Evolutionary conservation across 2,888 invertebrate genomes (phyloP), one percentile per base, ranked within the genome.

Genomic region (Zaprionus bogoriensis): DNA sequence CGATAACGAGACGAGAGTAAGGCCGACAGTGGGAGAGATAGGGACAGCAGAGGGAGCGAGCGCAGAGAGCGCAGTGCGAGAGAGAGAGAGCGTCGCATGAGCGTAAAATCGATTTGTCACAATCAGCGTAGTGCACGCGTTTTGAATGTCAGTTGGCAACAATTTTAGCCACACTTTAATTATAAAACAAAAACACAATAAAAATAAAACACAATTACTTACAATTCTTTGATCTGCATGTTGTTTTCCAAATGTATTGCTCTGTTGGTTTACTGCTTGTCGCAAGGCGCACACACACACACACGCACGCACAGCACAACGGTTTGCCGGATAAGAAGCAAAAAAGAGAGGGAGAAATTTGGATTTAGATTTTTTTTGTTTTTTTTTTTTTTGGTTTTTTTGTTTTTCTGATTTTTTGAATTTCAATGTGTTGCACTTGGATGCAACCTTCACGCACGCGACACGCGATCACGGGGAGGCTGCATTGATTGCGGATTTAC

Each of bases 201-300:
- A 52, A 38, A 14, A 3, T 36, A 36, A 3, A 36, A 14, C n/a
- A n/a, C n/a, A n/a, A n/a, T n/a, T 79, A 88, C 88, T 88, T 76
- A 88, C 88, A 87, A 88, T 87, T 88, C 88, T 73, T 88, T 89
- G 75, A 88, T 88, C 86, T 89, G 88, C 88, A 88, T 88, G 80
- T 86, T 51, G 25, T 36, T 85, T 69, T 58, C 71, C 66, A 66
- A 75, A 54, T 64, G 41, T 71, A 59, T 67, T 63, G 64, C 59
- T 74, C 46, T 46, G 64, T 60, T 63, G 44, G 36, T 61, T 73
- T 45, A 64, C 72, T 74, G 64, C 45, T 67, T 53, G 55, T 57
- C 28, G 36, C 19, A 6, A 42, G 42, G 55, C 48, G 54, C 50
- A 53, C 30, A 45, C 23, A 38, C 14, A 14, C 14, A 36, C 17